These are phyloP conservation scores for Myripristis murdjan DNA, from an alignment of 2,797 vertebrate genomes.

Conservation along the genomic window DNA sequence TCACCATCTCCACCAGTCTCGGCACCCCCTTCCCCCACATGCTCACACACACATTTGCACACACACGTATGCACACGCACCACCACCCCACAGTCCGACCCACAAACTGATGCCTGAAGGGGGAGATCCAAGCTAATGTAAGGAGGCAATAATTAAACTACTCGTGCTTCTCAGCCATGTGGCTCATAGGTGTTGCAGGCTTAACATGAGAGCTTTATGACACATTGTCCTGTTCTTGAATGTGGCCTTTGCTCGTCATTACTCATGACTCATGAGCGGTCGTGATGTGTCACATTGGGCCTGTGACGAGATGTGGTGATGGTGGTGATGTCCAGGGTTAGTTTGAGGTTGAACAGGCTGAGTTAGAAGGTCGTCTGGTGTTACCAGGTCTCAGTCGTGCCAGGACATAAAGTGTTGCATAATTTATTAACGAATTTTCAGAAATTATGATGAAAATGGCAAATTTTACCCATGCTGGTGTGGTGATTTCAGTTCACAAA, in stretches of 20 bases:
- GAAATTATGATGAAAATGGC: too few species aligned
- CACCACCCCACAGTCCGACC: conserved; percentile 42
- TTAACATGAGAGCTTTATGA: conserved; percentile 81
- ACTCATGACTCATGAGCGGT: conserved; percentile 66
- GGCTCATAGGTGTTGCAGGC: conserved; percentile 77
- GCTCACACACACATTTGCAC: too few species aligned
- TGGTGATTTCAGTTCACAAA: too few species aligned
- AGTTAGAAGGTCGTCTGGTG: conserved; percentile 36
- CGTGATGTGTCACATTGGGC: conserved; percentile 65
- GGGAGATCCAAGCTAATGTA: conserved; percentile 74
- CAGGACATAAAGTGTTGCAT: not conserved
- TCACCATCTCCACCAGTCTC: conserved; percentile 57
- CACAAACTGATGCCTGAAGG: conserved; percentile 60
- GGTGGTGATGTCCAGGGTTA: conserved; percentile 41
- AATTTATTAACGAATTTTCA: too few species aligned
- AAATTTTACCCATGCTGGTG: too few species aligned
- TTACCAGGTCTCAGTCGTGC: conserved; percentile 13
- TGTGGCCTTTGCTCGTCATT: conserved; percentile 68
- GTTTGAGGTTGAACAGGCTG: conserved; percentile 28
- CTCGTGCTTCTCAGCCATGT: conserved; percentile 68
- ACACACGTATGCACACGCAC: not conserved
- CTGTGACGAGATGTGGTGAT: conserved; percentile 36
- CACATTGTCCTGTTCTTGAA: conserved; percentile 78
- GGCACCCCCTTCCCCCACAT: not conserved
- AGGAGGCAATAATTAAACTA: conserved; percentile 84